Evolutionary conservation across 1,140 invertebrate species (phyloP), one percentile per base, ranked within the genome.

Genomic region (Brachionus rotundiformis): DNA sequence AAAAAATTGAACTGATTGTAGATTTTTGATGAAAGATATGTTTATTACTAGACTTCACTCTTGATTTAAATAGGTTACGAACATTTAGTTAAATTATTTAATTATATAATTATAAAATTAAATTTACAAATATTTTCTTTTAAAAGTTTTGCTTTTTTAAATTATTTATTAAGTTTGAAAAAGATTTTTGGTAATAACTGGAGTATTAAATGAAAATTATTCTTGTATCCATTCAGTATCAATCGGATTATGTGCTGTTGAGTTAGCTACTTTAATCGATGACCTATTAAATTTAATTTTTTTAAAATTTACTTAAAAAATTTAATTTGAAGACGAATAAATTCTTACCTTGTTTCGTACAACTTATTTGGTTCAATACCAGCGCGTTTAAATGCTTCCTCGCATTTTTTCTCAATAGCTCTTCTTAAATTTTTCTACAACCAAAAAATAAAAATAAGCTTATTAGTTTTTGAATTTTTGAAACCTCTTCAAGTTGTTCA

Each of bases 401-500:
- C 19, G 33, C 54, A 79, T 33, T 79, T 79, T 59, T 79, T 79
- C 25, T 79, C 76, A 23, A 79, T 79, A 23, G 76, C 59, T 13
- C 19, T 36, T 79, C 76, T 54, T 5, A 79, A 59, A 16, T 79
- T 79, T 25, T 77, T 44, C 73, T 77, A 16, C 2, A 29, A 31
- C n/a, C n/a, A 44, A 29, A 54, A 47, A 77, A 41, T 29, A 27
- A 39, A 23, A 41, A 33, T n/a, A 49, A 47, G 8, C 13, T 31
- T 33, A n/a, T 8, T 49, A 49, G 49, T 23, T 3, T 31, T 29
- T 54, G 11, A 2, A 16, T 73, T 13, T 19, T 33, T 54, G 10
- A n/a, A 59, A 59, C 76, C n/a, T 79, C 76, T 79, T 79, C 76
- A 5, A 79, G 23, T 79, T 79, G 47, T 59, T 79, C 76, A 39